Conservation (phyloP, 2,113 vertebrate species). For the Trichechus manatus region DNA sequence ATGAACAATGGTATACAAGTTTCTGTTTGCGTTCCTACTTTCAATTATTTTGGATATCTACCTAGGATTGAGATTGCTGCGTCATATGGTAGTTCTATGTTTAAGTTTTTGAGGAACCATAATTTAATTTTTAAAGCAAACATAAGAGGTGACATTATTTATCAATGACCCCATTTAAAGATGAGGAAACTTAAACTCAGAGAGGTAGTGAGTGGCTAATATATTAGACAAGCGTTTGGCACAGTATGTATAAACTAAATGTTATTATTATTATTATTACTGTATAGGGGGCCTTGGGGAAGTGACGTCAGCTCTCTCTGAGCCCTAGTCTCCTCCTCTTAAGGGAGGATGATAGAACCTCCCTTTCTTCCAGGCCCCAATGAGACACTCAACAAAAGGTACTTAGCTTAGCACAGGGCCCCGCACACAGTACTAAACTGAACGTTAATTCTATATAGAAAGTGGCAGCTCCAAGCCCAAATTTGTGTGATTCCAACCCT, state of each 20-base stretch:
- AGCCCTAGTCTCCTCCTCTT: neutral
- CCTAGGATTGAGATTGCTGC: neutral
- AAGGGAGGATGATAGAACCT: neutral
- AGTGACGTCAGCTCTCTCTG: neutral
- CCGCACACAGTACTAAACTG: neutral
- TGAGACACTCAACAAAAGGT: neutral
- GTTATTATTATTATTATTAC: rapidly evolving
- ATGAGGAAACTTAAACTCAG: neutral
- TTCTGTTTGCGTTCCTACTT: neutral
- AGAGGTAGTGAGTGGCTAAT: neutral
- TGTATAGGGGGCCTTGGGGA: neutral
- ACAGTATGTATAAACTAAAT: neutral
- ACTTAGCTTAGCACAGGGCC: neutral
- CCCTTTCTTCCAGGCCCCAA: neutral
- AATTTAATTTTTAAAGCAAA: neutral
- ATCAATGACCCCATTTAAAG: neutral
- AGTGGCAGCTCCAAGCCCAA: neutral
- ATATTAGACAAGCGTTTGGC: neutral
- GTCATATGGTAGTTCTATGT: neutral
- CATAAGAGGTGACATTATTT: neutral
- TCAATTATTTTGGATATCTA: neutral
- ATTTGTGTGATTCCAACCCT: neutral
- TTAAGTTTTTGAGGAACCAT: neutral
- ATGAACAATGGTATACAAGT: neutral
- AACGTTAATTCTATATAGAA: neutral